A percentile compares a stretch with the other conserved stretches of the same genome.
phyloP scores from a whole-genome alignment of 2,113 vertebrate species.

The Sapayoa aenigma region DNA sequence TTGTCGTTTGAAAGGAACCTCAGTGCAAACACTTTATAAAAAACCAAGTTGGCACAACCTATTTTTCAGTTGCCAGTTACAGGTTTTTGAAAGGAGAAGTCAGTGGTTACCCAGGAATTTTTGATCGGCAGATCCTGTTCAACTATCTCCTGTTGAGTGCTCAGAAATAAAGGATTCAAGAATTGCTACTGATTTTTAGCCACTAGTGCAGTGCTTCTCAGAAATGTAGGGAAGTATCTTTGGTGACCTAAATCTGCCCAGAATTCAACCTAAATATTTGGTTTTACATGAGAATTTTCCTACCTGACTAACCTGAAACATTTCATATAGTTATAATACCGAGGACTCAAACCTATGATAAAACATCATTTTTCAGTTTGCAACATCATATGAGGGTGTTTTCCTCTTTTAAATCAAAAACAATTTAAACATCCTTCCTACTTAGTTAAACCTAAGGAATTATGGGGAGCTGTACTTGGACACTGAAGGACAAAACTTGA shows the following conservation, averaged over 20 bases:
- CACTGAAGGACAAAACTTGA: conserved; percentile 14
- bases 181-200: background rate
- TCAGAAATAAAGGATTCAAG: background rate
- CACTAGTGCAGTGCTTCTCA: background rate
- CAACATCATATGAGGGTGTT: background rate
- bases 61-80: background rate
- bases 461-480: background rate
- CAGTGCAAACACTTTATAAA: background rate
- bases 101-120: background rate
- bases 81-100: background rate
- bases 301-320: background rate
- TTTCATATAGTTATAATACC: background rate
- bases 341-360: background rate
- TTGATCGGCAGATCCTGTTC: background rate
- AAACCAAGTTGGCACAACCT: background rate
- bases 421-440: background rate
- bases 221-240: background rate
- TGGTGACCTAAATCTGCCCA: background rate
- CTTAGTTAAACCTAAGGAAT: background rate
- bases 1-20: background rate
- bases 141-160: background rate
- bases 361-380: background rate
- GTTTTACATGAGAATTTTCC: background rate
- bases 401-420: background rate
- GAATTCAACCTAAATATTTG: background rate